Base-by-base conservation (phyloP, 2,888 invertebrate genomes). In the Caenorhabditis doughertyi region DNA sequence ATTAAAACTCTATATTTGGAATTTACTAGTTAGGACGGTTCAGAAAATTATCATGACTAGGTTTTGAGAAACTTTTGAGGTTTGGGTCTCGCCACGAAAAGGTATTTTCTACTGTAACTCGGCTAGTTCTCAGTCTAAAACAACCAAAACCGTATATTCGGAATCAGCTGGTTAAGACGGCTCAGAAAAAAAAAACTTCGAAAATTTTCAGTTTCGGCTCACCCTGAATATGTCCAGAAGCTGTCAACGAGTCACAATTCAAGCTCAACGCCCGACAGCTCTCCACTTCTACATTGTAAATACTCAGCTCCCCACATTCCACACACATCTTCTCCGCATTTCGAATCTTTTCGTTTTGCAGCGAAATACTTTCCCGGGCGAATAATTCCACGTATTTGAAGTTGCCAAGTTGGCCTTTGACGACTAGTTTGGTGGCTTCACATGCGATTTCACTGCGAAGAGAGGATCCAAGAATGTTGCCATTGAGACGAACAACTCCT, bases 341-440 rank as follows among this genome's bases (percentile, higher is more conserved):
- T 64, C 83, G 71, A 58, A 81, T 76, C 18, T 56, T 81, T 47
- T 73, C 62, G 21, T 83, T 77, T 49, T 81, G 76, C 58, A 87
- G 25, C 3, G 76, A 68, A 16, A 84, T 79, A 21, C 81, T 77
- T 9, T 87, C 87, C 18, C 83, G 51, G 18, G 82, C 87, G 47
- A 81, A 85, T 1, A 87, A 51, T 23, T 85, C 87, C n/a, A 85
- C 65, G 58, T 85, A 87, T 42, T 85, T 84, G 39, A 87, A 76
- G 58, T 84, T 86, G 11, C 86, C 83, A 5, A 87, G 27, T 32
- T 83, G 84, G 21, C 85, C 86, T 29, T 77, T 74, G 5, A 86
- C 71, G 0, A 70, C 42, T 55, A 86, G 49, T 29, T 79, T 72
- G 8, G 58, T 72, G 1, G 81, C 68, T 56, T 87, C 87, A 47